Evolutionary conservation across 2,797 vertebrate species (phyloP), one percentile per base, ranked within the genome.

Genomic region (Rhinoraja longicauda): DNA sequence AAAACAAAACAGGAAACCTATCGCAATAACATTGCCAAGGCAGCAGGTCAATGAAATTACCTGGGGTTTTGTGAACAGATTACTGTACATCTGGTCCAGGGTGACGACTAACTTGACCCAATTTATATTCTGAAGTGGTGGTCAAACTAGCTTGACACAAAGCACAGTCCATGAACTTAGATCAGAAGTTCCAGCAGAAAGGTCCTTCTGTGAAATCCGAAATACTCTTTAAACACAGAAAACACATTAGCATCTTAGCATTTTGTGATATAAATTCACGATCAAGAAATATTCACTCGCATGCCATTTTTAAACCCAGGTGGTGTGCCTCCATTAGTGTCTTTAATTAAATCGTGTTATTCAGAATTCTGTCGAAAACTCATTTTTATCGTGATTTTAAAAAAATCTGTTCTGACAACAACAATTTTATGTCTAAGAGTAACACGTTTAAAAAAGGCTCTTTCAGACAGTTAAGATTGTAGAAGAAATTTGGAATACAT

Each of bases 21-120:
- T 88, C 84, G 88, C 84, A 67, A 88, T 88, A 32, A 13, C n/a
- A 15, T 36, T 62, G 17, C 84, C 84, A 64, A n/a, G 84, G 84
- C n/a, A 88, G 84, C 62, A 88, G 62, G 59, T 88, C 64, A 88
- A 88, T 88, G 84, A 88, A 88, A 88, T 88, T 88, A 88, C 84
- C 17, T 88, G 84, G 62, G 17, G 84, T 67, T 88, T 88, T 88
- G 7, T 88, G 84, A 88, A 88, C 32, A 88, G 84, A 88, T 36
- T 88, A 88, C 84, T 67, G 62, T 64, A 15, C 84, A 67, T 88
- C 84, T 88, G 84, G 84, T 67, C 19, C 9, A 67, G 84, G 84
- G 29, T 88, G 84, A 88, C 21, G 17, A 84, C 84, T 24, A 88
- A 88, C n/a, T 88, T 88, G 84, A 88, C 84, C 59, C 84, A 88